These are phyloP conservation scores for Temnothorax curvispinosus DNA, from an alignment of 1,140 invertebrate genomes.

Conservation along the genomic window DNA sequence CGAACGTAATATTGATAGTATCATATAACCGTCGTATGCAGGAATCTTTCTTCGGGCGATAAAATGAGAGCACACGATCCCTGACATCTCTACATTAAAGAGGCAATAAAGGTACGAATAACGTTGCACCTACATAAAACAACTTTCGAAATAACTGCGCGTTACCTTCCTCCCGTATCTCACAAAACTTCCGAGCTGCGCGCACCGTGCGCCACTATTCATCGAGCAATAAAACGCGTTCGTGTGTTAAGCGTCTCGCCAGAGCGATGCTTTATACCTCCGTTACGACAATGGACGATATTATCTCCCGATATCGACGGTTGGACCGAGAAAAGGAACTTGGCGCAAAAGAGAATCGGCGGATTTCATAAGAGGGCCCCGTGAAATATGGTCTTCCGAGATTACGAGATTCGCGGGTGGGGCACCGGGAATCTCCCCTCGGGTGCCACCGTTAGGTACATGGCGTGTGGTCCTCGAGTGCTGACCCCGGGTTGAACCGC, in stretches of 20 bases:
- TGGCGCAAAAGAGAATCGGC: neutral
- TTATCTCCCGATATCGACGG: constrained; percentile 43
- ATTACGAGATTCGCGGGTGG: constrained; percentile 23
- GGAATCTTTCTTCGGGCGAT: neutral
- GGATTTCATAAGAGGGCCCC: neutral
- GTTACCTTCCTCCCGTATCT: neutral
- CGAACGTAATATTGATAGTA: neutral
- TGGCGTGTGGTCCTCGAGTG: constrained; percentile 65
- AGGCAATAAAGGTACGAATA: constrained; percentile 30
- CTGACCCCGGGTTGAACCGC: constrained; percentile 63
- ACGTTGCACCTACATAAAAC: constrained; percentile 6
- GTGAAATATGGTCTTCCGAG: constrained; percentile 5
- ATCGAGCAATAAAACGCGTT: constrained; percentile 62
- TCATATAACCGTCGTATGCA: neutral
- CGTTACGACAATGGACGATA: constrained; percentile 67
- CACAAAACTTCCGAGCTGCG: constrained; percentile 27
- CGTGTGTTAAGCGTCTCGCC: constrained; percentile 52
- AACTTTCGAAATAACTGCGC: constrained; percentile 47
- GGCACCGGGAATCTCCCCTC: neutral
- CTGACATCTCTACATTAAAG: constrained; percentile 4
- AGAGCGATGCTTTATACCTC: constrained; percentile 51
- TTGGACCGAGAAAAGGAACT: neutral
- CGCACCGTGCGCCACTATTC: constrained; percentile 14
- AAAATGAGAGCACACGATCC: constrained; percentile 22
- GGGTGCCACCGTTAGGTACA: constrained; percentile 42